phyloP scores from a whole-genome alignment of 2,797 vertebrate genomes.

The Monodelphis domestica region DNA sequence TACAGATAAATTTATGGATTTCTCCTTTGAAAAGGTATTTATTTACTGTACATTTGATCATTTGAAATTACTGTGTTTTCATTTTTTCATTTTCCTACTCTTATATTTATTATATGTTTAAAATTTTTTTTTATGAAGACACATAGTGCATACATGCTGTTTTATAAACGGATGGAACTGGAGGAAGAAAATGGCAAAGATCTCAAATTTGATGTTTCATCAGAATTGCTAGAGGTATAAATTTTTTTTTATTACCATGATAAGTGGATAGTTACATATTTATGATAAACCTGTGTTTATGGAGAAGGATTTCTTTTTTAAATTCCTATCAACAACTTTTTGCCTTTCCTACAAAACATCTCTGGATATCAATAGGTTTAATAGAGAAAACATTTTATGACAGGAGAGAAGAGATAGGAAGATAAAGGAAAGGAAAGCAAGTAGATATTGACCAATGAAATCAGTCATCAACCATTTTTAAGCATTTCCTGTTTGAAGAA shows the following conservation, averaged over 20 bases:
- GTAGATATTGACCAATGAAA: neutral
- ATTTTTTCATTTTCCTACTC: conserved; percentile 44
- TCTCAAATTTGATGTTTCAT: conserved; percentile 97
- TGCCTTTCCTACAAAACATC: neutral
- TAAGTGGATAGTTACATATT: conserved; percentile 49
- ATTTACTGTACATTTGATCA: conserved; percentile 51
- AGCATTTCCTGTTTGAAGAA: neutral
- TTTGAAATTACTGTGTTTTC: conserved; percentile 6
- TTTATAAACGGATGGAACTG: conserved; percentile 97
- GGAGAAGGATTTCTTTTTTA: neutral
- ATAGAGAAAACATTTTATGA: neutral
- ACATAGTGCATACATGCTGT: conserved; percentile 99
- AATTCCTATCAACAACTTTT: neutral
- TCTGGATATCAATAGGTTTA: neutral
- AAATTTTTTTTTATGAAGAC: conserved; percentile 88
- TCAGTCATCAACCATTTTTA: neutral
- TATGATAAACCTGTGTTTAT: neutral
- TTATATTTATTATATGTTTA: conserved; percentile 49
- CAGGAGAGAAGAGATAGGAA: neutral
- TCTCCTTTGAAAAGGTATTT: conserved; percentile 98
- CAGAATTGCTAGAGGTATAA: conserved; percentile 90
- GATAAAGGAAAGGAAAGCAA: conserved; percentile 5
- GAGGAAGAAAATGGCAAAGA: conserved; percentile 97
- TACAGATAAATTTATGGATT: conserved; percentile 99
- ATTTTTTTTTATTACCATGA: conserved; percentile 72